phyloP scores from a whole-genome alignment of 2,797 vertebrate genomes.

The Ceryle rudis region DNA sequence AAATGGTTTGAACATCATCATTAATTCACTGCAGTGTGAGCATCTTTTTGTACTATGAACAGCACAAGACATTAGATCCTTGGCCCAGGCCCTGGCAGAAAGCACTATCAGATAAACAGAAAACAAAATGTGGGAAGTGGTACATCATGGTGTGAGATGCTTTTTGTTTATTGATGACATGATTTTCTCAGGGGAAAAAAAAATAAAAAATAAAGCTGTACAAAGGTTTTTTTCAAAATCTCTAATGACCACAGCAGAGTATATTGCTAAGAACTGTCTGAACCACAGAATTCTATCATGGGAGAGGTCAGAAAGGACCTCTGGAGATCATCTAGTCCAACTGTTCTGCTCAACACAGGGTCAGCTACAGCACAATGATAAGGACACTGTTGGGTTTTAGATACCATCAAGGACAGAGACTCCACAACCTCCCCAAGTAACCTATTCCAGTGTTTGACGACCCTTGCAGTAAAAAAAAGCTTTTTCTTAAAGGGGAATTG shows the following conservation, averaged over 20 bases:
- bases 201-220: neutral
- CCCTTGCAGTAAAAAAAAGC: neutral
- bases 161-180: neutral
- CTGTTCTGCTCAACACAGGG: neutral
- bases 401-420: neutral
- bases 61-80: neutral
- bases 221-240: neutral
- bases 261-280: neutral
- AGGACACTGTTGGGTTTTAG: neutral
- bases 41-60: neutral
- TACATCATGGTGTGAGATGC: neutral
- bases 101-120: neutral
- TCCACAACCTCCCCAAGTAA: neutral
- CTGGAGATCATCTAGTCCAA: neutral
- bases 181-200: neutral
- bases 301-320: neutral
- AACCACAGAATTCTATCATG: neutral
- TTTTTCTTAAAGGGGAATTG: neutral
- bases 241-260: neutral
- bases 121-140: neutral
- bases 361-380: neutral
- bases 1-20: neutral
- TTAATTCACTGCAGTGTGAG: conserved; percentile 1
- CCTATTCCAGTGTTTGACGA: neutral
- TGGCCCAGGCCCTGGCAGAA: neutral